Evolutionary conservation across 2,797 vertebrate species (phyloP).

Genomic region (Melanitta fusca): DNA sequence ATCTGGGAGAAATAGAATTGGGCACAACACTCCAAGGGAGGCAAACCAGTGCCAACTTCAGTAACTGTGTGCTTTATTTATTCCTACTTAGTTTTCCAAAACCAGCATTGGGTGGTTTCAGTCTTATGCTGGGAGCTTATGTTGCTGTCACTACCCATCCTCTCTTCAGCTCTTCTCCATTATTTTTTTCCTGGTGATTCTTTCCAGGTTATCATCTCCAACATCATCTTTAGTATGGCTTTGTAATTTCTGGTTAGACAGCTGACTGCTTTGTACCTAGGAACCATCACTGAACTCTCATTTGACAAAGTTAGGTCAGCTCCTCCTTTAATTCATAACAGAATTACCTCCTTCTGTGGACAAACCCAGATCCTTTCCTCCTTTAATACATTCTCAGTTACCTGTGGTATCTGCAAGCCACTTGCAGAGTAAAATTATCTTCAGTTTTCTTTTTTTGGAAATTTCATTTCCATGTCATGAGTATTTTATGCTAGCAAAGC

Average conservation of each 20-base stretch:
- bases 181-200: background rate
- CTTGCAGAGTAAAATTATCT: background rate
- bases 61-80: background rate
- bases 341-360: background rate
- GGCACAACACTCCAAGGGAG: background rate
- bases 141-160: background rate
- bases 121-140: background rate
- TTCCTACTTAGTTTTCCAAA: background rate
- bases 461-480: background rate
- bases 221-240: background rate
- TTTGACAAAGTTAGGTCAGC: background rate
- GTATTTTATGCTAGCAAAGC: background rate
- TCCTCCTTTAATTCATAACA: background rate
- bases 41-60: background rate
- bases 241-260: background rate
- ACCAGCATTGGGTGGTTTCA: background rate
- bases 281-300: background rate
- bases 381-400: background rate
- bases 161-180: background rate
- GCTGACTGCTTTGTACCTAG: background rate
- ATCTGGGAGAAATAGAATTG: fast-evolving
- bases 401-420: background rate
- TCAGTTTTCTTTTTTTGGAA: background rate
- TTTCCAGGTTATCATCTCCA: background rate
- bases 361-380: background rate